Conservation (phyloP, 2,113 vertebrate species). For the Lycaon pictus region DNA sequence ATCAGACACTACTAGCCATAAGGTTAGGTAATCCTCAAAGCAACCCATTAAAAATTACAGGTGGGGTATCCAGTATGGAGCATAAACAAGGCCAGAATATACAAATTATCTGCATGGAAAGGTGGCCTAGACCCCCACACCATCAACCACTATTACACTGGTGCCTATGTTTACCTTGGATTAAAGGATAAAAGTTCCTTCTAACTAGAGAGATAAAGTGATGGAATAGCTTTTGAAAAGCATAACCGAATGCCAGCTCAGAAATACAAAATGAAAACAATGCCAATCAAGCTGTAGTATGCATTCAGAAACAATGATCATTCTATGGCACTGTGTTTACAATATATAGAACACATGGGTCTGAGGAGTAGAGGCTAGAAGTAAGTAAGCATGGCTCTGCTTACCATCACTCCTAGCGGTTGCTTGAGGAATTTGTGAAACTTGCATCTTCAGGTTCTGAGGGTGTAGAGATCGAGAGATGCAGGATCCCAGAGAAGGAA, state of each 20-base stretch:
- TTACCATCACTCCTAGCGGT: too few species aligned
- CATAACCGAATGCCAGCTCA: not conserved
- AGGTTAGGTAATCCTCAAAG: not conserved
- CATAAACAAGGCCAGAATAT: not conserved
- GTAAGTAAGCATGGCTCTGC: not conserved
- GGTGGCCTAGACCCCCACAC: not conserved
- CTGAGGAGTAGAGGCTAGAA: not conserved
- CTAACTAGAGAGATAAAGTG: not conserved
- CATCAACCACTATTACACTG: not conserved
- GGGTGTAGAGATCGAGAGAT: not conserved
- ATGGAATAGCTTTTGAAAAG: not conserved
- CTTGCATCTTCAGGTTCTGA: not conserved
- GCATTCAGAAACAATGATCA: not conserved
- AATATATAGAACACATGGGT: not conserved
- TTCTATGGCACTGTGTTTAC: not conserved
- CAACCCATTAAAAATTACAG: not conserved
- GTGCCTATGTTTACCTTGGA: not conserved
- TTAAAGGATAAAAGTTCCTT: not conserved
- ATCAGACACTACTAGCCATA: not conserved
- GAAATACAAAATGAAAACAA: not conserved
- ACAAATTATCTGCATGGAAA: not conserved
- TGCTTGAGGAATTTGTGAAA: not conserved
- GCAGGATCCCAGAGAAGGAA: not conserved
- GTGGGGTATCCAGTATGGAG: not conserved
- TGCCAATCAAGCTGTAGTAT: not conserved